Evolutionary conservation across 2,888 invertebrate species (phyloP).

Genomic region (Cheilosia urbana): DNA sequence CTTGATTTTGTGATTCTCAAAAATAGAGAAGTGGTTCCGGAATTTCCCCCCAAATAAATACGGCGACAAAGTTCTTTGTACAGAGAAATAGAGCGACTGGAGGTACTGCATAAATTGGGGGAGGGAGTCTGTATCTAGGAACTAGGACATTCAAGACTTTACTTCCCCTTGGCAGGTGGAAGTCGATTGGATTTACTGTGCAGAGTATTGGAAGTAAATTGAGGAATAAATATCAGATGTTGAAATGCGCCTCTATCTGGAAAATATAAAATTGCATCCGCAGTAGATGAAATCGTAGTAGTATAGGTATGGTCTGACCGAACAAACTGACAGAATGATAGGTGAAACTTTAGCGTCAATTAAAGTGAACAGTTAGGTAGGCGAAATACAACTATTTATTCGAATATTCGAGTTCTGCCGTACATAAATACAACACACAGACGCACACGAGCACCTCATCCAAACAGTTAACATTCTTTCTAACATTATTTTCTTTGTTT

Average conservation of each 20-base stretch:
- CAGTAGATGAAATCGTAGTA: not conserved
- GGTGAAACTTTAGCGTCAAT: no score
- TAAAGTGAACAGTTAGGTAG: no score
- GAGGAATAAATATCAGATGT: not conserved
- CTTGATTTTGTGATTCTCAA: constrained; percentile 1
- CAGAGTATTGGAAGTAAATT: not conserved
- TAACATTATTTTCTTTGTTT: no score
- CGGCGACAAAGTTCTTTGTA: constrained; percentile 25
- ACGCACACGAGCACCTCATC: no score
- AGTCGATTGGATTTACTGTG: not conserved
- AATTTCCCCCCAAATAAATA: not conserved
- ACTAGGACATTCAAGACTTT: not conserved
- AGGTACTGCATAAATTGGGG: not conserved
- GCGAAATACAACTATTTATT: no score
- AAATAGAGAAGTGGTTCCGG: constrained; percentile 4
- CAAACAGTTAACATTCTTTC: no score
- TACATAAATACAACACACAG: no score
- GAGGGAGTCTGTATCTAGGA: constrained; percentile 12
- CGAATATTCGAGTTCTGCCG: no score
- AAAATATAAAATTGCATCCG: not conserved
- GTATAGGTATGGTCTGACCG: not conserved
- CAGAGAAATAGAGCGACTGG: not conserved
- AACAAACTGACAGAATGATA: not conserved
- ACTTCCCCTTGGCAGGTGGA: constrained; percentile 1
- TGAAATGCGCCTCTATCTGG: not conserved